These are phyloP conservation scores for Mesembrinibis cayennensis DNA, from an alignment of 2,113 vertebrate species.

Conservation along the genomic window DNA sequence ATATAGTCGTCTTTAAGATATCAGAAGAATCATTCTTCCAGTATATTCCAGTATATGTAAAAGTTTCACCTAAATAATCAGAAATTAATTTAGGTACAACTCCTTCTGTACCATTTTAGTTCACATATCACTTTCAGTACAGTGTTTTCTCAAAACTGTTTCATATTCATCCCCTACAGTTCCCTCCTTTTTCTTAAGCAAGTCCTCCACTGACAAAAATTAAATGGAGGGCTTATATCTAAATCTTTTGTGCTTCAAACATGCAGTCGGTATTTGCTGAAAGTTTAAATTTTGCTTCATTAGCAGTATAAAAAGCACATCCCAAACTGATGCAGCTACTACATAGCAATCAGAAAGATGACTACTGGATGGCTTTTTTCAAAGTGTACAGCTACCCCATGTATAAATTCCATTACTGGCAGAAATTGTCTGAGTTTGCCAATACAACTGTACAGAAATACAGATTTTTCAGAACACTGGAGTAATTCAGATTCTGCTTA, in stretches of 20 bases:
- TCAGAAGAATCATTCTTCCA: background rate
- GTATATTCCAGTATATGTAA: background rate
- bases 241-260: background rate
- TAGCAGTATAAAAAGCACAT: background rate
- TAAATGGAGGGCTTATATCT: background rate
- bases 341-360: background rate
- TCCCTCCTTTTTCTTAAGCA: background rate
- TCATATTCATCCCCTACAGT: background rate
- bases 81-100: background rate
- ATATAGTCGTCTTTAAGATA: background rate
- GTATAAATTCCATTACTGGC: constrained; percentile 41
- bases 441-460: constrained; percentile 3
- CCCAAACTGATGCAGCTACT: background rate
- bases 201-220: background rate
- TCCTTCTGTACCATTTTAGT: background rate
- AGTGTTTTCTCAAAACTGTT: background rate
- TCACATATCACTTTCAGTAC: background rate
- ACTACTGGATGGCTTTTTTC: background rate
- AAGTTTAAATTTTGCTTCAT: background rate
- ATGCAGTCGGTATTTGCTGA: background rate
- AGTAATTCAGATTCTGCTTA: constrained; percentile 61
- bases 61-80: background rate
- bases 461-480: constrained; percentile 28
- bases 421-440: constrained; percentile 27
- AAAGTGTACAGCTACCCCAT: background rate